Base-by-base conservation (phyloP, 2,113 vertebrate species). In the Gobio gobio region DNA sequence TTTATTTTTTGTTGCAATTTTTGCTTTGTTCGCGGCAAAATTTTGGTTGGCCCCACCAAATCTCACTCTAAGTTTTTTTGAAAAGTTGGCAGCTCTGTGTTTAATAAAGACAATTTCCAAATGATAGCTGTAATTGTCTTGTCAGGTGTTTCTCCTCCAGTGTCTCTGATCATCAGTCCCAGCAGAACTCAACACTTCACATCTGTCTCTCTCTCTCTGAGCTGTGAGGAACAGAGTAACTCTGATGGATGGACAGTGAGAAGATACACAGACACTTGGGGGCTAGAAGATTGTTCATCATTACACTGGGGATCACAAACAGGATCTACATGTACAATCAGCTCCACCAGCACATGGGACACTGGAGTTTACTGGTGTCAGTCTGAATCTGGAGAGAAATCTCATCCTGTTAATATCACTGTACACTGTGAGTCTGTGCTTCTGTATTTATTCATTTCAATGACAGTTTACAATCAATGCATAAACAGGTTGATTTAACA, bases 361-460 rank as follows among this genome's bases (percentile, higher is more conserved):
- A 84, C 70, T 78, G 87, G 72, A 36, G 83, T 88, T 61, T 85
- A 85, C 84, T 86, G 87, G 84, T 88, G 87, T 86, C 56, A 82
- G 70, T 87, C 83, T 82, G 72, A 49, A 82, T 80, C 70, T 33
- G 86, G 86, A 83, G 59, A 66, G 12, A 78, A 24, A 8, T 49
- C 10, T 76, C 18, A 85, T 59, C 45, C 58, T 59, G 70, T 87
- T 54, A 87, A 80, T 59, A 81, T 82, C 56, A 56, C 83, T 54
- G 68, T 87, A 49, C 29, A 73, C 47, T 16, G 73, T 81, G 12
- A 83, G 84, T 86, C 51, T 70, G 12, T 36, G 14, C 5, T 26
- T 43, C 5, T 86, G 20, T 16, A 24, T 61, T 29, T 58, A 49
- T 70, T 82, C 0, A 20, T 70, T 70, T 70, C 80, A 54, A 7